Evolutionary conservation across 2,113 vertebrate species (phyloP), one percentile per base, ranked within the genome.

Genomic region (Paralichthys olivaceus): DNA sequence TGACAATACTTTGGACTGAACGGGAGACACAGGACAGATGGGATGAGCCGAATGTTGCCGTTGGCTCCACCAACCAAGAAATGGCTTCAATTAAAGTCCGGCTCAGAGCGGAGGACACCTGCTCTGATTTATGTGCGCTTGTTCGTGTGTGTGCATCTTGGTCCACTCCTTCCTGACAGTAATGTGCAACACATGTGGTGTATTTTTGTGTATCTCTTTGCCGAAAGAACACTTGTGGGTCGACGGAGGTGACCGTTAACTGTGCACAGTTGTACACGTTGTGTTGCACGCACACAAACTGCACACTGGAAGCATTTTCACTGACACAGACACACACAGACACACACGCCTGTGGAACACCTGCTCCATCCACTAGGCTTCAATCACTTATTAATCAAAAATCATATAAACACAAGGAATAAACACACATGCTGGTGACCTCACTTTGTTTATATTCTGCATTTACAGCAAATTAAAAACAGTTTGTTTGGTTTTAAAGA

Each of bases 31-130:
- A 4, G 76, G 61, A 17, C 37, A 74, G 49, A 54, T 11, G 40
- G 54, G 76, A 77, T 40, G 55, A 72, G 37, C 22, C 20, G 64
- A 28, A 62, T 1, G 9, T 34, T 65, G 75, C 75, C 58, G 58
- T 5, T 12, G 80, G 77, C 58, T 51, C 28, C 19, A 58, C 37
- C 37, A 37, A 9, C 3, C 29, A 7, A 23, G 53, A 71, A 43
- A 81, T 64, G 86, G 81, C 74, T 87, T 79, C 56, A 79, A 83
- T 85, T 81, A 77, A 71, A 71, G 63, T 68, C 53, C n/a, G n/a
- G 34, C 49, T 66, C 72, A 25, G 53, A 25, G 74, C 26, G 17
- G 80, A 59, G 72, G 60, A 75, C 65, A 81, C 80, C 81, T 84
- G 83, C 68, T 67, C 65, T 72, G 72, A 74, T 84, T 79, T 77